Conservation (phyloP, 2,113 vertebrate genomes). For the Pterocles orientalis region DNA sequence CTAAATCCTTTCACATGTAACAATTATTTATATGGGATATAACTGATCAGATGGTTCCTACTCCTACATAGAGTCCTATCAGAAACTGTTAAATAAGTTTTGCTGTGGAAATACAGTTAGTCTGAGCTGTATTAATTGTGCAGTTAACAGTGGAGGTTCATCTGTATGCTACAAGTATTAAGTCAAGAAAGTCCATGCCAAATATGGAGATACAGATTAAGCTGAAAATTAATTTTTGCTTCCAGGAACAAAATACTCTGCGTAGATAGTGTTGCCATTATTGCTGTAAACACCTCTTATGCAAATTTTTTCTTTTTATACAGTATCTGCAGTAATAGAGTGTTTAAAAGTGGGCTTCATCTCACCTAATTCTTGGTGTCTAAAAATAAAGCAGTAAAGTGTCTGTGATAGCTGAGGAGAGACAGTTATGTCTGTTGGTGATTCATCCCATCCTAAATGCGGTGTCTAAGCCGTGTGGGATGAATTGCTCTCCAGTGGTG, state of each 20-base stretch:
- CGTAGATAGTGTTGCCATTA: background rate
- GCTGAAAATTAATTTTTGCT: background rate
- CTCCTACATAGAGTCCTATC: background rate
- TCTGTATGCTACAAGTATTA: background rate
- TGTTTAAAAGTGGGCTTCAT: background rate
- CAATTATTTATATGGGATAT: background rate
- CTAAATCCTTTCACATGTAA: background rate
- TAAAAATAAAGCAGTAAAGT: background rate
- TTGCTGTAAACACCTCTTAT: background rate
- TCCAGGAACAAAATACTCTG: background rate
- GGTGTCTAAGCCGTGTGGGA: background rate
- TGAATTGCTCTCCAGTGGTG: background rate
- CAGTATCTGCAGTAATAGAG: background rate
- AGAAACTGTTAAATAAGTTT: background rate
- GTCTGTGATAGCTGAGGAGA: background rate
- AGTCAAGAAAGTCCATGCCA: background rate
- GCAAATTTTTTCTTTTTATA: background rate
- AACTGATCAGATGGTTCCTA: background rate
- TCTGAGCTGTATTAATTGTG: background rate
- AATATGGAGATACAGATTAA: background rate
- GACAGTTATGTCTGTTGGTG: background rate
- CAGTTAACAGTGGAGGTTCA: background rate
- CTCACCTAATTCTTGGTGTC: background rate
- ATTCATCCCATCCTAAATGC: background rate
- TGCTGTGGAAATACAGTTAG: background rate